Conservation (phyloP, 1,140 invertebrate genomes). For the Drosophila littoralis region DNA sequence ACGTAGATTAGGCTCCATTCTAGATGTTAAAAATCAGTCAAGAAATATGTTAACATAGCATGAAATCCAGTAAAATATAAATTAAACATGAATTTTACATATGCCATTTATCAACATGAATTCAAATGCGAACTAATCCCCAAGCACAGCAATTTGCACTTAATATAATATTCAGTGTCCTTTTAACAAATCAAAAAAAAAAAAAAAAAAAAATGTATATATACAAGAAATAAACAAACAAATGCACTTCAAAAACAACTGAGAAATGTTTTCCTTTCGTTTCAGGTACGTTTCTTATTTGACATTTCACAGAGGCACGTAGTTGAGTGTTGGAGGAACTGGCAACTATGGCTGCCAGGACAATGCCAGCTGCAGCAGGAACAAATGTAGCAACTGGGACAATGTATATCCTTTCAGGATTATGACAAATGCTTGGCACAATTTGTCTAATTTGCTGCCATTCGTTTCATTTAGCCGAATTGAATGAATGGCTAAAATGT, state of each 20-base stretch:
- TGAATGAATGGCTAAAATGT: slow-evolving; percentile 3
- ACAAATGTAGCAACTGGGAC: slow-evolving; percentile 22
- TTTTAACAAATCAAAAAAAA: neutral
- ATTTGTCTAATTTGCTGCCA: slow-evolving; percentile 72
- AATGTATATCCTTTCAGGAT: slow-evolving; percentile 48
- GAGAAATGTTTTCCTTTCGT: slow-evolving; percentile 9
- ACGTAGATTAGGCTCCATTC: too few relatives aligned
- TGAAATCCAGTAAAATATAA: neutral
- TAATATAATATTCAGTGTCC: too few relatives aligned
- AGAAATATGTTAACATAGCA: neutral
- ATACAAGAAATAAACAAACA: slow-evolving; percentile 6
- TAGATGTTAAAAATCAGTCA: too few relatives aligned
- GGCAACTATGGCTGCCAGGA: neutral
- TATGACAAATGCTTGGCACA: slow-evolving; percentile 63
- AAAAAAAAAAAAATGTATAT: neutral
- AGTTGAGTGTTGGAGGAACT: slow-evolving; percentile 2
- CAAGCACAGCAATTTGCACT: too few relatives aligned
- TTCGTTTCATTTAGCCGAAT: slow-evolving; percentile 7
- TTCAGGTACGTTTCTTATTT: slow-evolving; percentile 19
- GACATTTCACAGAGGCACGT: neutral
- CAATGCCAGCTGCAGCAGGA: neutral
- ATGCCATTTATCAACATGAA: neutral
- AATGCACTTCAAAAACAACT: slow-evolving; percentile 19
- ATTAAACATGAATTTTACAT: neutral
- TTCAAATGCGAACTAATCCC: neutral